phyloP scores from a whole-genome alignment of 2,888 invertebrate genomes.

The Chromoteleia sp. region DNA sequence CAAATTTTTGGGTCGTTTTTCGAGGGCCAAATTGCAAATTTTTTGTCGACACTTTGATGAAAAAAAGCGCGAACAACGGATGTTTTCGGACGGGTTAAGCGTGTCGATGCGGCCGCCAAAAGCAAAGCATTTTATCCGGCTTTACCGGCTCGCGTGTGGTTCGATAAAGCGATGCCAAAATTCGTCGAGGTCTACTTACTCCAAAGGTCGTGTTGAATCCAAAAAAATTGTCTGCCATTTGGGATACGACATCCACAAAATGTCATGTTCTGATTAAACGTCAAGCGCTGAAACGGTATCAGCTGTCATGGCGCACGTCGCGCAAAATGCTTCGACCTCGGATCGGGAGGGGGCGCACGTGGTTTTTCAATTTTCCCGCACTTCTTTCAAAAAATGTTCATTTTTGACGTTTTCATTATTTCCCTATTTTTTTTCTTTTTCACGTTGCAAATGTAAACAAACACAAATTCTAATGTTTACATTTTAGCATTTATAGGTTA shows the following conservation, averaged over 20 bases:
- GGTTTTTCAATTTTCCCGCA: not conserved
- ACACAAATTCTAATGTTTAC: no score
- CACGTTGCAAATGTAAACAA: no score
- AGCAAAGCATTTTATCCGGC: not conserved
- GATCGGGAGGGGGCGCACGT: not conserved
- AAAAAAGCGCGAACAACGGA: not conserved
- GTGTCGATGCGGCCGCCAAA: conserved; percentile 29
- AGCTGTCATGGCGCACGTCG: conserved; percentile 83
- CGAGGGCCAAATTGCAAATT: not conserved
- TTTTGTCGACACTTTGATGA: not conserved
- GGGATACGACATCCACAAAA: conserved; percentile 82
- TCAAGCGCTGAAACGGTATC: conserved; percentile 82
- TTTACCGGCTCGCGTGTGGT: not conserved
- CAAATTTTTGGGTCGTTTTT: no score
- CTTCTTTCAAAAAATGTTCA: not conserved
- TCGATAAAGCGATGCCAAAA: not conserved
- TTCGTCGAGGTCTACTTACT: conserved; percentile 86
- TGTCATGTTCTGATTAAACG: conserved; percentile 84
- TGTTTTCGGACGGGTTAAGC: not conserved
- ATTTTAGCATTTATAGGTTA: no score
- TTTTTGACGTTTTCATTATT: no score
- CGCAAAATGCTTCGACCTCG: not conserved
- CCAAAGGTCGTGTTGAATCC: conserved; percentile 92
- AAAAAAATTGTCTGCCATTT: conserved; percentile 96
- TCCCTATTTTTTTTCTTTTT: no score